A percentile compares a stretch with the other conserved stretches of the same genome.
These are phyloP conservation scores for Drosophila helvetica DNA, from an alignment of 2,888 invertebrate species.

Conservation along the genomic window DNA sequence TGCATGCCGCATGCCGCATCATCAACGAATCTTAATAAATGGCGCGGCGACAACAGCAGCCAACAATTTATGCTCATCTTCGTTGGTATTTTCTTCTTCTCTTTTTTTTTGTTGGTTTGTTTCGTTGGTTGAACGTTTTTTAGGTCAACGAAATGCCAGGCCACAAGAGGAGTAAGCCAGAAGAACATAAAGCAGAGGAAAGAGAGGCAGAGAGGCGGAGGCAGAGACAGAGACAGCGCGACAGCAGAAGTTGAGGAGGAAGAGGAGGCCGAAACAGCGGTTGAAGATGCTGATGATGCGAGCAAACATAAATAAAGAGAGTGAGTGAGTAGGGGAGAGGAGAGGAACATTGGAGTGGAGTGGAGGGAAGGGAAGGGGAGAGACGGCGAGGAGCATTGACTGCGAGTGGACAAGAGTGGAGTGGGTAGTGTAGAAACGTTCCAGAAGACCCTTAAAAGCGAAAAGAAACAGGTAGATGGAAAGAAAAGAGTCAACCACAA, in stretches of 20 bases:
- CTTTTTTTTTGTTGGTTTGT: slow-evolving; percentile 23
- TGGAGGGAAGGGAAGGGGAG: slow-evolving; percentile 54
- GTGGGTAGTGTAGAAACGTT: background rate
- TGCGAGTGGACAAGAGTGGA: background rate
- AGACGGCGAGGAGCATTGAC: slow-evolving; percentile 18
- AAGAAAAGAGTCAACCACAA: slow-evolving; percentile 49
- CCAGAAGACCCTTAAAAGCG: background rate
- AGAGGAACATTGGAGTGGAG: slow-evolving; percentile 50
- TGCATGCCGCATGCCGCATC: slow-evolving; percentile 36
- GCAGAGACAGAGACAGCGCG: slow-evolving; percentile 28
- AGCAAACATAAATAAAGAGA: slow-evolving; percentile 69
- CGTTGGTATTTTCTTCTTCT: slow-evolving; percentile 61
- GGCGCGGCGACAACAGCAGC: slow-evolving; percentile 52
- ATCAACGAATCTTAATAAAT: slow-evolving; percentile 56
- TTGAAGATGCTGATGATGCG: slow-evolving; percentile 63
- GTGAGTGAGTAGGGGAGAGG: background rate
- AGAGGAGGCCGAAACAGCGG: slow-evolving; percentile 1
- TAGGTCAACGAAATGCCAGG: slow-evolving; percentile 79
- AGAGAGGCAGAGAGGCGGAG: slow-evolving; percentile 29
- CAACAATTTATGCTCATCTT: slow-evolving; percentile 67
- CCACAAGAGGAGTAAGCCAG: slow-evolving; percentile 43
- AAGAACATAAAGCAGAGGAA: slow-evolving; percentile 44
- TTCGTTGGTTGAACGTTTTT: slow-evolving; percentile 72
- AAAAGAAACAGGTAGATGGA: slow-evolving; percentile 8
- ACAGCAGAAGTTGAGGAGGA: slow-evolving; percentile 21